Percentiles rank a stretch among this genome's conserved stretches.
phyloP scores from a whole-genome alignment of 1,140 invertebrate species.

The Charaxes varanes region DNA sequence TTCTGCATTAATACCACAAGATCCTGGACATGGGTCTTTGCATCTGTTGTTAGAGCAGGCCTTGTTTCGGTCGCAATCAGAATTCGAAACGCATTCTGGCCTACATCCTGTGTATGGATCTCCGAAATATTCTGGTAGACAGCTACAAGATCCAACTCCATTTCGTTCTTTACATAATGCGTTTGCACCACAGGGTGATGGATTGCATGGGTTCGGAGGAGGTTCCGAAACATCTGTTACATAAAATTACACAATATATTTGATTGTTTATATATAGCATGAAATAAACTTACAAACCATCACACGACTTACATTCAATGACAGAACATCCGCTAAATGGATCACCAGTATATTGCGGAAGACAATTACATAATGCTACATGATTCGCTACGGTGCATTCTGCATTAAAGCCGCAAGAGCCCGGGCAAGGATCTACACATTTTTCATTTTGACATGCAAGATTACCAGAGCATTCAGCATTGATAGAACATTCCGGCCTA shows the following conservation, averaged over 20 bases:
- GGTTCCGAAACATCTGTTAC: conserved; percentile 47
- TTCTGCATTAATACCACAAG: conserved; percentile 86
- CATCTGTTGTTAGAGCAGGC: conserved; percentile 90
- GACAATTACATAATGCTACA: conserved; percentile 83
- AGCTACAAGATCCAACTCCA: conserved; percentile 87
- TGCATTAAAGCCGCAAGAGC: conserved; percentile 83
- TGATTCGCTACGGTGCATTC: conserved; percentile 83
- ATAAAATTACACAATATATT: conserved; percentile 10
- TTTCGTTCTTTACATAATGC: conserved; percentile 88
- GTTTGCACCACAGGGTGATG: conserved; percentile 90
- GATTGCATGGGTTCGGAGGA: conserved; percentile 80
- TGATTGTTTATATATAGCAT: no score
- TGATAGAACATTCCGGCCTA: conserved; percentile 84
- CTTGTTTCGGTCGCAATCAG: conserved; percentile 84
- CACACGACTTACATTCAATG: conserved; percentile 58
- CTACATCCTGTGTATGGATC: conserved; percentile 91
- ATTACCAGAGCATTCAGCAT: conserved; percentile 84
- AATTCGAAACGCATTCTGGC: conserved; percentile 89
- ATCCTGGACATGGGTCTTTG: conserved; percentile 85
- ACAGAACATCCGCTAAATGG: conserved; percentile 80
- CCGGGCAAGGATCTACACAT: conserved; percentile 88
- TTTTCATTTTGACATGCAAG: conserved; percentile 84
- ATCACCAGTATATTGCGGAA: conserved; percentile 82
- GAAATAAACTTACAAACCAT: background rate
- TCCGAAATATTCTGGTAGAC: conserved; percentile 87